A percentile compares a stretch with the other conserved stretches of the same genome.
These are phyloP conservation scores for Conomelus anceps DNA, from an alignment of 2,888 invertebrate species.

Conservation along the genomic window DNA sequence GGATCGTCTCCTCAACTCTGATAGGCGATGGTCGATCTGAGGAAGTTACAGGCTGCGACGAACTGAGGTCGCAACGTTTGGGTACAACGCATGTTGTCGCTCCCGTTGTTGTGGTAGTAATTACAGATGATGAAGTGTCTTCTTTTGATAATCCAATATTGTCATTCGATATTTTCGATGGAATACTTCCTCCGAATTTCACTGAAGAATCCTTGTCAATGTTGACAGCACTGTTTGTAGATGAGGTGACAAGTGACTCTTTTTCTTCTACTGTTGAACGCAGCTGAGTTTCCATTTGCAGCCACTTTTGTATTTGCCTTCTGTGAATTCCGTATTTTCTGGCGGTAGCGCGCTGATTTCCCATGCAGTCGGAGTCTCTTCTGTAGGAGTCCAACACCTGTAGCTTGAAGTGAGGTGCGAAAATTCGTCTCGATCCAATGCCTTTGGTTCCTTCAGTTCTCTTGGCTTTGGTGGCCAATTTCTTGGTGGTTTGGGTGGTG, in stretches of 20 bases:
- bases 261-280: slow-evolving; percentile 57
- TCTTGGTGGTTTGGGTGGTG: slow-evolving; percentile 32
- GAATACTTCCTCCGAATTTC: background rate
- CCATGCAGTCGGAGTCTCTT: slow-evolving; percentile 78
- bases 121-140: background rate
- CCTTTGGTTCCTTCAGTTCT: slow-evolving; percentile 46
- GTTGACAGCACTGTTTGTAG: background rate
- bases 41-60: background rate
- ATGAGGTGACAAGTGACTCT: background rate
- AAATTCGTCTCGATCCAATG: slow-evolving; percentile 79
- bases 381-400: slow-evolving; percentile 84
- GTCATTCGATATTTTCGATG: background rate
- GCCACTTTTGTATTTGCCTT: slow-evolving; percentile 86
- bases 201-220: background rate
- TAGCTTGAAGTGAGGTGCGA: slow-evolving; percentile 81
- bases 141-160: background rate
- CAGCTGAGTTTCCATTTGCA: slow-evolving; percentile 74
- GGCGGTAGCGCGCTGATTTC: slow-evolving; percentile 83
- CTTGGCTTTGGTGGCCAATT: slow-evolving; percentile 41
- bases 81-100: slow-evolving; percentile 15
- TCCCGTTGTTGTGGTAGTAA: slow-evolving; percentile 17
- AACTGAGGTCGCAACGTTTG: background rate
- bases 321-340: slow-evolving; percentile 85
- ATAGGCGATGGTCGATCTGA: background rate
- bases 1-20: slow-evolving; percentile 40